phyloP scores from a whole-genome alignment of 2,113 vertebrate species.

The Microcebus lehilahytsara region DNA sequence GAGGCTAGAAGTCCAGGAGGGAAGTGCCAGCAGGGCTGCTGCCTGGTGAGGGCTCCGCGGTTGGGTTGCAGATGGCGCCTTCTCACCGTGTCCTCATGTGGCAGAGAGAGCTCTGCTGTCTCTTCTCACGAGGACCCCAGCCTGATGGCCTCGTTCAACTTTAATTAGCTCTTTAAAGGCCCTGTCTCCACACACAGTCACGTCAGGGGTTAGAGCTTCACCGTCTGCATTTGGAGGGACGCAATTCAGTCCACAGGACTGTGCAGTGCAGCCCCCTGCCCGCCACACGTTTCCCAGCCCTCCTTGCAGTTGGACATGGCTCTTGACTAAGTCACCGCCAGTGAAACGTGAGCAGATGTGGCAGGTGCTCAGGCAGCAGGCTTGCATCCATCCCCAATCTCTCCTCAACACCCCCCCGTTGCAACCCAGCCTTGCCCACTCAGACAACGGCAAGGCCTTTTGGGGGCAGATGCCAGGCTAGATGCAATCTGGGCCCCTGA shows the following conservation, averaged over 20 bases:
- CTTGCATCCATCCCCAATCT: fast-evolving
- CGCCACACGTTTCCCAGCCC: not conserved
- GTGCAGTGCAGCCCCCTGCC: not conserved
- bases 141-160: not conserved
- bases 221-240: not conserved
- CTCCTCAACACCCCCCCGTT: not conserved
- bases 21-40: not conserved
- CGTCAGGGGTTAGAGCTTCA: not conserved
- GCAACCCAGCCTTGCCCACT: not conserved
- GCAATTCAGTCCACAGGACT: not conserved
- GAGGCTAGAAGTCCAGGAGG: not conserved
- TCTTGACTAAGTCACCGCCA: not conserved
- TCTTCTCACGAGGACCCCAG: not conserved
- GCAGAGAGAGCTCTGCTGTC: not conserved
- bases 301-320: not conserved
- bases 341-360: fast-evolving
- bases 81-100: not conserved
- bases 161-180: not conserved
- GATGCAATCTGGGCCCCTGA: not conserved
- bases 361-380: not conserved
- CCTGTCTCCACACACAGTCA: not conserved
- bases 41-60: not conserved
- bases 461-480: too few relatives aligned
- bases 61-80: not conserved
- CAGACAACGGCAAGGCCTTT: not conserved